These are phyloP conservation scores for Calameuta filiformis DNA, from an alignment of 2,888 invertebrate genomes.

Conservation along the genomic window DNA sequence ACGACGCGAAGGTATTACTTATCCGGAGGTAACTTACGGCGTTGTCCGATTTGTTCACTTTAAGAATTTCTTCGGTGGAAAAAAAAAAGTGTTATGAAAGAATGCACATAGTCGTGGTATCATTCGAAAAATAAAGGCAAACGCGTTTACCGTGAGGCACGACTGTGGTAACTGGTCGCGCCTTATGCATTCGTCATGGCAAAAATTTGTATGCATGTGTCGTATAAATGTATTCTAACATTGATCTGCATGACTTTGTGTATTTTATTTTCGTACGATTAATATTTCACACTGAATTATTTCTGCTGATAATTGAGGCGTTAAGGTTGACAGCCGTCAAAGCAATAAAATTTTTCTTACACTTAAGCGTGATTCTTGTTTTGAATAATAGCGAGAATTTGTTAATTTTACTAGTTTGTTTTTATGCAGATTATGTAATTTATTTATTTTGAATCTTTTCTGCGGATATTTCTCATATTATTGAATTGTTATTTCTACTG, in stretches of 20 bases:
- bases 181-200: not conserved
- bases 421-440: too few relatives aligned
- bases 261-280: not conserved
- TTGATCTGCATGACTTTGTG: not conserved
- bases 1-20: not conserved
- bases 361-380: not conserved
- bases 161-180: not conserved
- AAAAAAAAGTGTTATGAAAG: not conserved
- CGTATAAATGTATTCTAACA: not conserved
- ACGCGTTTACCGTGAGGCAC: too few relatives aligned
- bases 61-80: not conserved
- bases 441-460: not conserved
- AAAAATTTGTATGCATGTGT: not conserved
- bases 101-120: not conserved
- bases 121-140: not conserved
- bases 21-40: not conserved
- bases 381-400: not conserved
- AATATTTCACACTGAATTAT: not conserved
- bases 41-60: not conserved
- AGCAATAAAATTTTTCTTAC: not conserved
- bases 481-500: not conserved
- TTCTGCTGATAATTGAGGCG: not conserved
- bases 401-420: too few relatives aligned
- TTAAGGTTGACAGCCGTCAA: not conserved
- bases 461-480: not conserved